Percentiles rank a stretch among this genome's conserved stretches.
Conservation (phyloP, 64 coral and sea anemone genomes). For the Pocillopora damicornis region DNA sequence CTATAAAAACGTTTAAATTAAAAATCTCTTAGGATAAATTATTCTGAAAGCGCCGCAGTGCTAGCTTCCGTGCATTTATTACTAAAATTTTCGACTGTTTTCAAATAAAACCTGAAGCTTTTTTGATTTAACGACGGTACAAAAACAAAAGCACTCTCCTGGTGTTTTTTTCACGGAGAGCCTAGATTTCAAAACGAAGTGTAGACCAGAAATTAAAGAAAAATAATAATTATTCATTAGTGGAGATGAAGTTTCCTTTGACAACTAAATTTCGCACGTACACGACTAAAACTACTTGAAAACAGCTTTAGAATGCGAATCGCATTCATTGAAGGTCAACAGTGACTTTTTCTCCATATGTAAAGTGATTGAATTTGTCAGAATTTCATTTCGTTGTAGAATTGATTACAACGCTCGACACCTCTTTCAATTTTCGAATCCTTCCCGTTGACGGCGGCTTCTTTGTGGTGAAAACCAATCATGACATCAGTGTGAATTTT, state of each 20-base stretch:
- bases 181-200: background rate
- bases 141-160: too few relatives aligned
- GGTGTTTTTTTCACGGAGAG: background rate
- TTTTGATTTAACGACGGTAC: too few relatives aligned
- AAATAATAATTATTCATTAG: background rate
- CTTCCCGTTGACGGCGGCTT: constrained; percentile 9
- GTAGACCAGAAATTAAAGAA: background rate
- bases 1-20: too few relatives aligned
- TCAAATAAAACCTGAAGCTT: too few relatives aligned
- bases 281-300: background rate
- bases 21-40: too few relatives aligned
- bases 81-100: too few relatives aligned
- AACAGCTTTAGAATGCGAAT: background rate
- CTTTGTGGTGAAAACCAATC: background rate
- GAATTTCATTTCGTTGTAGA: background rate
- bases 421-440: background rate
- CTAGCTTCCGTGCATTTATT: too few relatives aligned
- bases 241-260: background rate
- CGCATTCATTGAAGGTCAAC: background rate
- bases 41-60: too few relatives aligned
- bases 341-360: background rate
- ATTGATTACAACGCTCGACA: background rate
- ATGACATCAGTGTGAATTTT: background rate
- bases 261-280: background rate
- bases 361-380: background rate